Percentiles rank a stretch among this genome's conserved stretches.
Evolutionary conservation across 2,797 vertebrate genomes (phyloP).

Genomic region (Neomorphus geoffroyi): DNA sequence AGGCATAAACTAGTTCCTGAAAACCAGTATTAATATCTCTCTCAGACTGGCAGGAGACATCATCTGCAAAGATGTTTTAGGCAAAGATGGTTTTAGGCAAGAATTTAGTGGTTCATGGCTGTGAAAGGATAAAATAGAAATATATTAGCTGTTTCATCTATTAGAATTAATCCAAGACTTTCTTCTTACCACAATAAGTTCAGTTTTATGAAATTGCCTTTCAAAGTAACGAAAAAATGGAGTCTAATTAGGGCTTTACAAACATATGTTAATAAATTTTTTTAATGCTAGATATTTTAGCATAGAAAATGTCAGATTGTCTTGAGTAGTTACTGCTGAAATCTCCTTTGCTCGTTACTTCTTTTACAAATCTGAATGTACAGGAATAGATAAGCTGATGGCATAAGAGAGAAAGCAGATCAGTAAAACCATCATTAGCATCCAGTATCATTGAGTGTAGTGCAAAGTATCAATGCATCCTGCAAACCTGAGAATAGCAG

Average conservation of each 20-base stretch:
- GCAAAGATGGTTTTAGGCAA: neutral
- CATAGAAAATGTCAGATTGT: neutral
- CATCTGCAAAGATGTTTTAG: neutral
- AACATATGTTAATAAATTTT: neutral
- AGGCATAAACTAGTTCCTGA: neutral
- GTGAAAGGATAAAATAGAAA: neutral
- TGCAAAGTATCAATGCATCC: neutral
- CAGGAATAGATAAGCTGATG: neutral
- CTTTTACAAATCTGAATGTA: neutral
- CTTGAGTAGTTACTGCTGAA: neutral
- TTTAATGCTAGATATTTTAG: neutral
- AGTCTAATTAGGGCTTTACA: neutral
- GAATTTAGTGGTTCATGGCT: neutral
- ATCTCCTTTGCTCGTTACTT: neutral
- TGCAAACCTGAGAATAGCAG: neutral
- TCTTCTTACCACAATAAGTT: neutral
- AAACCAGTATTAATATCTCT: neutral
- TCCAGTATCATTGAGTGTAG: neutral
- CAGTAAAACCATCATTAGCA: neutral
- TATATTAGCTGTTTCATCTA: neutral
- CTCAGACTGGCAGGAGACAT: neutral
- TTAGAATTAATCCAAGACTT: neutral
- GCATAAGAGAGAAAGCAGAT: neutral
- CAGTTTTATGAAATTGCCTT: neutral
- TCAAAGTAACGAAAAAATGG: neutral